Percentiles rank a stretch among this genome's conserved stretches.
Evolutionary conservation across 2,888 invertebrate genomes (phyloP).

Genomic region (Alcis repandata): DNA sequence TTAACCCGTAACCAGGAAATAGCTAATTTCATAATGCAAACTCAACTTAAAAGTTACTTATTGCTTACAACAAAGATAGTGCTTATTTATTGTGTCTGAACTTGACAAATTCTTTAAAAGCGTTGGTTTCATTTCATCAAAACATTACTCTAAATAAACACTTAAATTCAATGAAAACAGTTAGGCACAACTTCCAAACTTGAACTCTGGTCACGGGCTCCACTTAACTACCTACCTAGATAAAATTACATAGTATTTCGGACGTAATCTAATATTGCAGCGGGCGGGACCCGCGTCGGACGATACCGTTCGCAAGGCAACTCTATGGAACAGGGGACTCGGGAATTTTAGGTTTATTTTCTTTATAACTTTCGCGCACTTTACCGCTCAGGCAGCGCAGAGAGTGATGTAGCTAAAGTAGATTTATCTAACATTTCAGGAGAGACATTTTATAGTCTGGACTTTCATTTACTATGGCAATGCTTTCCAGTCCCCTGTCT

Average conservation of each 20-base stretch:
- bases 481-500: not conserved
- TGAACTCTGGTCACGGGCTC: conserved; percentile 10
- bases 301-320: conserved; percentile 65
- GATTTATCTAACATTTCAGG: too few species aligned
- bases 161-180: too few species aligned
- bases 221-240: conserved; percentile 60
- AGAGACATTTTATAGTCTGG: not conserved
- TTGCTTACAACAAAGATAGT: conserved; percentile 46
- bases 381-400: not conserved
- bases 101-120: not conserved
- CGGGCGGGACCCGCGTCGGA: conserved; percentile 78
- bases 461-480: too few species aligned
- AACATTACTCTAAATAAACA: not conserved
- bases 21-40: not conserved
- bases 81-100: not conserved
- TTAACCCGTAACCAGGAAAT: conserved; percentile 18
- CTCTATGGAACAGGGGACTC: conserved; percentile 5
- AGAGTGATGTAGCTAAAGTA: too few species aligned
- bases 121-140: not conserved
- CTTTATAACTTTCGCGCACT: not conserved
- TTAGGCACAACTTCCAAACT: not conserved
- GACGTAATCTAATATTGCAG: conserved; percentile 86
- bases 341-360: not conserved
- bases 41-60: not conserved
- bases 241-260: conserved; percentile 64